Evolutionary conservation across 2,113 vertebrate species (phyloP).

Genomic region (Corvus hawaiiensis): DNA sequence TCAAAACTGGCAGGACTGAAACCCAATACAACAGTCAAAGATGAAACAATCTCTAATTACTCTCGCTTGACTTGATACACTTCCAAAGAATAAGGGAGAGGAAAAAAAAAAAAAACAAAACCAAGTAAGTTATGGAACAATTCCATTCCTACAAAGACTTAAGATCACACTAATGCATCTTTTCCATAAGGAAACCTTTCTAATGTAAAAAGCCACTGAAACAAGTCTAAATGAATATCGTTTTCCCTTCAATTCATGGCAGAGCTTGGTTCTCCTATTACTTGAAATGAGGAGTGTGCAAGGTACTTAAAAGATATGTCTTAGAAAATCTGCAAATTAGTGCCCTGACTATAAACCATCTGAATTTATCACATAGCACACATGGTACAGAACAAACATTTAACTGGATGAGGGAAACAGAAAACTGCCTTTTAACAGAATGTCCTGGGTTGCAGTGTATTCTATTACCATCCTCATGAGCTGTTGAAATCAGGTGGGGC

Average conservation of each 20-base stretch:
- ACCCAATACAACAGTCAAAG: not conserved
- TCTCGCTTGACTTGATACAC: not conserved
- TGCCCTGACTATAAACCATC: not conserved
- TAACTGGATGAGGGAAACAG: not conserved
- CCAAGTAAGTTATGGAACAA: not conserved
- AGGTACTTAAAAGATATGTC: not conserved
- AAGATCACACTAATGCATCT: not conserved
- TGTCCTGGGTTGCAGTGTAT: too few species aligned
- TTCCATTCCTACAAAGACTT: not conserved
- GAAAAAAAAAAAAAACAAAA: not conserved
- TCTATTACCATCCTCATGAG: too few species aligned
- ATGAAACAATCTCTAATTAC: not conserved
- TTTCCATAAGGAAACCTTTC: not conserved
- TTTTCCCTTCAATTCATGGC: not conserved
- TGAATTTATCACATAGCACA: slow-evolving; percentile 12
- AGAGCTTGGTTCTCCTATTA: not conserved
- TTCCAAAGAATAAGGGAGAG: not conserved
- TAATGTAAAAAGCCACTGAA: not conserved
- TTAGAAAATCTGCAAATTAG: not conserved
- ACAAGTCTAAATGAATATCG: not conserved
- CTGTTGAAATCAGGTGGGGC: too few species aligned
- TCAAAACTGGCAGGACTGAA: not conserved
- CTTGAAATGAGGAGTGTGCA: not conserved
- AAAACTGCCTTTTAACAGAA: not conserved
- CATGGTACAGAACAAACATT: not conserved